Conservation (phyloP, 2,113 vertebrate species). For the Piprites chloris region DNA sequence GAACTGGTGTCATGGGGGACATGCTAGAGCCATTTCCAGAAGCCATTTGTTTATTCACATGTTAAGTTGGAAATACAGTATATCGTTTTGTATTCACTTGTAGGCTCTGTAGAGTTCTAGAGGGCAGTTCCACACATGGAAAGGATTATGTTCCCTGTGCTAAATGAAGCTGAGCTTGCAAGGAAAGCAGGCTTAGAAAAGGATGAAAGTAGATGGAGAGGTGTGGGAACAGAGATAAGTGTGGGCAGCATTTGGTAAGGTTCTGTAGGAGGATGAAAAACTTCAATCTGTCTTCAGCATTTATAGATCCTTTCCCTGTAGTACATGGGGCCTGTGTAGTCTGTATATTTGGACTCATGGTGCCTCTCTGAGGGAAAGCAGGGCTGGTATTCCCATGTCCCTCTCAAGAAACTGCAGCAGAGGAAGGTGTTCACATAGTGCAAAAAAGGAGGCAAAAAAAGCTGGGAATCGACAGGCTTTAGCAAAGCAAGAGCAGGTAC, state of each 20-base stretch:
- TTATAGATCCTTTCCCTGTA: background rate
- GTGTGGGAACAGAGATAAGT: background rate
- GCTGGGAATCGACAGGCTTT: background rate
- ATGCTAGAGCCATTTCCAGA: background rate
- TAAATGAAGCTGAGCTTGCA: background rate
- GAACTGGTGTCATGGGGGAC: rapidly evolving
- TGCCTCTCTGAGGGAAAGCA: background rate
- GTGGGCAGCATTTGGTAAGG: background rate
- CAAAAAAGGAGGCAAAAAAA: background rate
- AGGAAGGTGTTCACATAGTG: background rate
- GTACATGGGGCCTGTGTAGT: background rate
- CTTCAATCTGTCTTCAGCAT: background rate
- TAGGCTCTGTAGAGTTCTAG: background rate
- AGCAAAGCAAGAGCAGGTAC: background rate
- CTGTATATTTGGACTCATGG: background rate
- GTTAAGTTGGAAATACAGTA: background rate
- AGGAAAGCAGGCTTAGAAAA: background rate
- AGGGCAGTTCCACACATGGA: background rate
- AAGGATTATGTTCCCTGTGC: background rate
- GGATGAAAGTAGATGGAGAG: background rate
- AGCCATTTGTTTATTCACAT: background rate
- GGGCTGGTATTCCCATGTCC: background rate
- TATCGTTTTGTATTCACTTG: background rate
- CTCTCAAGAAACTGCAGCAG: background rate
- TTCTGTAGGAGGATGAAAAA: background rate